Base-by-base conservation (phyloP, 2,888 invertebrate species). In the Ctena decussata region DNA sequence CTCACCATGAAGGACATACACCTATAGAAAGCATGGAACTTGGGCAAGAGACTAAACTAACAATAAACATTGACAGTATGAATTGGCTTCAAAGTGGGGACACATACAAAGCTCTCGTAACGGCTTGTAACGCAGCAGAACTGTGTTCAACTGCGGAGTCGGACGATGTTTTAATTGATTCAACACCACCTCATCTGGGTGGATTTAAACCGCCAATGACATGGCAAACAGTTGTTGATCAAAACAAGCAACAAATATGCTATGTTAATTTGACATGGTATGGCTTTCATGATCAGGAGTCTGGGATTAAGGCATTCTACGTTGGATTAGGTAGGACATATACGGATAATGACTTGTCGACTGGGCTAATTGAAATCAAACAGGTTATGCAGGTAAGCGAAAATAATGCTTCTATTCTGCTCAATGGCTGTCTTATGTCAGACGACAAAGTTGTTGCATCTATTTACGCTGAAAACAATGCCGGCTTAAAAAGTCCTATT, bases 111-210 rank as follows among this genome's bases (percentile, higher is more conserved):
- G 84, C 80, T 0, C 39, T 72, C 27, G 82, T 91, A 0, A 87
- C 88, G 3, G 76, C 85, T 18, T 91, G 91, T 77, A 91, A 91
- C 35, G 76, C 69, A n/a, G 91, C 91, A 21, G 83, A 82, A 1
- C 83, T 86, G 11, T 93, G 93, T 80, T 72, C 84, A 11, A 77
- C 87, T 6, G 81, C 75, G 24, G 30, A 41, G 21, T 89, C 84
- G 49, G 27, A 82, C 30, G 77, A 81, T 30, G 27, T 91, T 0
- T 44, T 89, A 12, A 84, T 93, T 35, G 92, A 93, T 80, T 88
- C 89, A 15, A 84, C 90, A 6, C 91, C 93, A 0, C 93, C 93
- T 8, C 87, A 89, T 35, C 21, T 88, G 0, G 92, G 91, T n/a
- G 90, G 90, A n/a, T 90, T 91, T 24, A 85, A 82, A 35, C 79